A percentile compares a stretch with the other conserved stretches of the same genome.
Evolutionary conservation across 2,888 invertebrate genomes (phyloP).

Genomic region (Antitype chi): DNA sequence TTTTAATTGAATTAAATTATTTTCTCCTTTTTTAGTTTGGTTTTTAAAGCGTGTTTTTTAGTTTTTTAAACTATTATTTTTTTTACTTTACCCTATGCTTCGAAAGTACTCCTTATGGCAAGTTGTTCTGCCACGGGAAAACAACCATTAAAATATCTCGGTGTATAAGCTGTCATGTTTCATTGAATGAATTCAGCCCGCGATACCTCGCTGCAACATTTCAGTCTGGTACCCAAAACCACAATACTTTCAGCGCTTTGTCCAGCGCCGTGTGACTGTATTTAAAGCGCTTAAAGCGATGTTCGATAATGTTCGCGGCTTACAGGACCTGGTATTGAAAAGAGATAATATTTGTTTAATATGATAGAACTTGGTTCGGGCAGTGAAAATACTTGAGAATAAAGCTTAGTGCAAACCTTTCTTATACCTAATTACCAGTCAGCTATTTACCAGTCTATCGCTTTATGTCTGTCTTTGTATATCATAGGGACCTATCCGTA

Average conservation of each 20-base stretch:
- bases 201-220: constrained; percentile 25
- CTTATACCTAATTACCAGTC: background rate
- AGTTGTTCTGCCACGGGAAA: too few species aligned
- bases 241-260: constrained; percentile 45
- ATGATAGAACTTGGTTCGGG: background rate
- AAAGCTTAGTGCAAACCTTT: background rate
- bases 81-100: too few species aligned
- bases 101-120: too few species aligned
- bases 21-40: too few species aligned
- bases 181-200: constrained; percentile 27
- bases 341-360: constrained; percentile 5
- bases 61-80: too few species aligned
- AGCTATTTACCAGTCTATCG: background rate
- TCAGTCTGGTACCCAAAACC: constrained; percentile 34
- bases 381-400: background rate
- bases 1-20: too few species aligned
- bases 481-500: background rate
- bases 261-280: constrained; percentile 9
- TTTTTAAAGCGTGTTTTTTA: too few species aligned
- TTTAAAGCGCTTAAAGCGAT: constrained; percentile 36
- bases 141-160: too few species aligned
- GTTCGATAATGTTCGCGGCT: constrained; percentile 17
- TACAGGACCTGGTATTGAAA: background rate
- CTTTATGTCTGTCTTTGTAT: background rate
- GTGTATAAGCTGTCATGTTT: constrained; percentile 18